Percentiles rank a stretch among this genome's conserved stretches.
Evolutionary conservation across 2,113 vertebrate genomes (phyloP).

Genomic region (Cyrtonyx montezumae): DNA sequence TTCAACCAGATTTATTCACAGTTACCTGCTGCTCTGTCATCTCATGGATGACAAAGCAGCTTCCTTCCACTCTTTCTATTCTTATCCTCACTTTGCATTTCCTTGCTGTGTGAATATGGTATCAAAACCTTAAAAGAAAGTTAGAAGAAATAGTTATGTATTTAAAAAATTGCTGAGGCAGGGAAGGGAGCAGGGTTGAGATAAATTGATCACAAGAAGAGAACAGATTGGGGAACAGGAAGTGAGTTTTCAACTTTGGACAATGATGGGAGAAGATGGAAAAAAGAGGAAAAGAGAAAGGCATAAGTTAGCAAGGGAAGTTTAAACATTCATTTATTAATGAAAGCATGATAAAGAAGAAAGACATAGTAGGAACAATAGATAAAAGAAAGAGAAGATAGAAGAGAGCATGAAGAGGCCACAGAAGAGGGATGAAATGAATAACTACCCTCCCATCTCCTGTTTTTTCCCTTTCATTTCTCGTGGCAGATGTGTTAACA

Average conservation of each 20-base stretch:
- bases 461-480: not conserved
- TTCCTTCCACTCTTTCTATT: conserved; percentile 2
- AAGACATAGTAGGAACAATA: not conserved
- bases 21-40: not conserved
- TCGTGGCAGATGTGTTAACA: conserved; percentile 2
- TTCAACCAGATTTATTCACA: not conserved
- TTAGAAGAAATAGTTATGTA: not conserved
- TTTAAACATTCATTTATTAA: not conserved
- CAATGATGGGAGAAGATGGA: not conserved
- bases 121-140: conserved; percentile 23
- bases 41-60: not conserved
- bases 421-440: conserved; percentile 2
- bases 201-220: conserved; percentile 19
- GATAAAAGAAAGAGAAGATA: not conserved
- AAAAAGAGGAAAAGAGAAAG: not conserved
- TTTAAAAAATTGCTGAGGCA: conserved; percentile 8
- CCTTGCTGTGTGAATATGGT: conserved; percentile 9
- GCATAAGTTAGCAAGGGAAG: not conserved
- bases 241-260: conserved; percentile 20
- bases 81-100: not conserved
- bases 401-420: not conserved
- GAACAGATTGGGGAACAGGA: conserved; percentile 7
- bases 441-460: not conserved
- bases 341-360: not conserved
- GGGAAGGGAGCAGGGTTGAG: not conserved